Conservation (phyloP, 1,140 invertebrate species). For the Bombus superbus region DNA sequence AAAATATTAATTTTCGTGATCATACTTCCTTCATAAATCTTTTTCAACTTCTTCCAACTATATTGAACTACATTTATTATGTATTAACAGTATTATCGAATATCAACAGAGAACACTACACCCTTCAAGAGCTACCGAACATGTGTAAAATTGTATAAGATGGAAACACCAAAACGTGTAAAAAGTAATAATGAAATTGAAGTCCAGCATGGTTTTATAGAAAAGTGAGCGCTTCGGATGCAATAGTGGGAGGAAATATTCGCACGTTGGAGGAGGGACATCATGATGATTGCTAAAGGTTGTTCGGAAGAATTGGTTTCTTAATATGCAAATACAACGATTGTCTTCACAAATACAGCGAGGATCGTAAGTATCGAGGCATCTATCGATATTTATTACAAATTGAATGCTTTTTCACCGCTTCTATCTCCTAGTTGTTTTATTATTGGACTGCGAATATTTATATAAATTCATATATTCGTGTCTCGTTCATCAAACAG, state of each 20-base stretch:
- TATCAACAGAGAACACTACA: background rate
- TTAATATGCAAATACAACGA: slow-evolving; percentile 13
- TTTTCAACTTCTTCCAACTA: background rate
- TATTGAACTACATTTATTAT: background rate
- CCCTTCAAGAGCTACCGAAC: background rate
- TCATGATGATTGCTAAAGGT: slow-evolving; percentile 38
- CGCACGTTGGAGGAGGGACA: slow-evolving; percentile 59
- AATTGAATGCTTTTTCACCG: background rate
- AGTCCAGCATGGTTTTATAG: slow-evolving; percentile 73
- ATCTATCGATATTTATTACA: too few species aligned
- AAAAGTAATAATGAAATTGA: slow-evolving; percentile 72
- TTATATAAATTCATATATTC: too few species aligned
- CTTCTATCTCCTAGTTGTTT: background rate
- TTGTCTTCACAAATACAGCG: background rate
- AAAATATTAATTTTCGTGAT: background rate
- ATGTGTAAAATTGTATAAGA: background rate
- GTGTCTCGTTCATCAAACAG: background rate
- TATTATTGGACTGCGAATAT: background rate
- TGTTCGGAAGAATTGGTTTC: slow-evolving; percentile 60
- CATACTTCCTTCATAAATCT: background rate
- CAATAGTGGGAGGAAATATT: slow-evolving; percentile 71
- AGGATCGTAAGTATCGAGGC: background rate
- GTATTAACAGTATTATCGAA: too few species aligned
- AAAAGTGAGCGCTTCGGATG: slow-evolving; percentile 74
- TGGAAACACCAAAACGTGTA: slow-evolving; percentile 53